These are phyloP conservation scores for Ditula angustiorana DNA, from an alignment of 2,888 invertebrate species.

Conservation along the genomic window DNA sequence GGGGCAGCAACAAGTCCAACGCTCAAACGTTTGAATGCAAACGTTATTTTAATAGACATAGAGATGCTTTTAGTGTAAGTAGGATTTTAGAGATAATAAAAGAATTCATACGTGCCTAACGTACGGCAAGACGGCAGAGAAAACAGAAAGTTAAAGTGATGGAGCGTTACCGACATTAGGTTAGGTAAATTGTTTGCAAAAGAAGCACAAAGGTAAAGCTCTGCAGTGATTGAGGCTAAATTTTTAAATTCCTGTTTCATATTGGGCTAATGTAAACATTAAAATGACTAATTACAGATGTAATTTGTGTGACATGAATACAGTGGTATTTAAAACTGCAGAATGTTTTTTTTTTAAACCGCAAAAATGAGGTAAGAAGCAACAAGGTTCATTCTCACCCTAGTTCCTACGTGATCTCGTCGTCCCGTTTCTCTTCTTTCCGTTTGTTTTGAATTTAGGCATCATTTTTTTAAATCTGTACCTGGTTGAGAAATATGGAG, in stretches of 20 bases:
- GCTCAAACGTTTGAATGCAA: conserved; percentile 58
- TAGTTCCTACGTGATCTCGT: too few species aligned
- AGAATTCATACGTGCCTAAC: conserved; percentile 68
- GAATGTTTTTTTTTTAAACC: too few species aligned
- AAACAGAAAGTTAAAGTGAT: conserved; percentile 71
- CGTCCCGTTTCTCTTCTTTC: too few species aligned
- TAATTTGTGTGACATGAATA: background rate
- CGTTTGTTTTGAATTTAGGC: too few species aligned
- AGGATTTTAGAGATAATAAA: conserved; percentile 51
- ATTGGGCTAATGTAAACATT: background rate
- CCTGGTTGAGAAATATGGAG: background rate
- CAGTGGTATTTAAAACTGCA: background rate
- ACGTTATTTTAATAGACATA: conserved; percentile 58
- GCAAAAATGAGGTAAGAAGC: too few species aligned
- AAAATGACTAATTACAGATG: too few species aligned
- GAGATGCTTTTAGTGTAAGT: conserved; percentile 56
- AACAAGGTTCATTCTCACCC: too few species aligned
- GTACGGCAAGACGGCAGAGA: conserved; percentile 55
- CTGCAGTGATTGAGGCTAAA: background rate
- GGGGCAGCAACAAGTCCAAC: conserved; percentile 78
- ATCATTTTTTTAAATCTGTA: too few species aligned
- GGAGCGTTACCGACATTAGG: conserved; percentile 66
- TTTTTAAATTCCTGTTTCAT: background rate
- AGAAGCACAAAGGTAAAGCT: conserved; percentile 48
- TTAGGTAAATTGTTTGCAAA: conserved; percentile 61